phyloP scores from a whole-genome alignment of 2,113 vertebrate genomes.

The Hydrochoerus hydrochaeris region DNA sequence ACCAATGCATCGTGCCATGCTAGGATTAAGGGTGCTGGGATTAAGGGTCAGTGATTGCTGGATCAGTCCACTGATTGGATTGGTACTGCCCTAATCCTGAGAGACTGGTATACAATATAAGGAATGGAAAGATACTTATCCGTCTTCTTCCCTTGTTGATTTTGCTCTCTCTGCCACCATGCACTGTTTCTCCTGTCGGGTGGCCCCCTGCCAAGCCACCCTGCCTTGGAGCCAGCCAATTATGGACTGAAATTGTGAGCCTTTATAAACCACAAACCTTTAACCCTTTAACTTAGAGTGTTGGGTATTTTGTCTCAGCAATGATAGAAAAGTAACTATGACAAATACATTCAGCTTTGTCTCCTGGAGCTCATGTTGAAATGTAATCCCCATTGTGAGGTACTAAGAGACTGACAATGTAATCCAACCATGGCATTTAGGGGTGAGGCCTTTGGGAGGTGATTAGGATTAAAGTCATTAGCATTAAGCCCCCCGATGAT shows the following conservation, averaged over 20 bases:
- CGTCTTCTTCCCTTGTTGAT: neutral
- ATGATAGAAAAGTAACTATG: neutral
- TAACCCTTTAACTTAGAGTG: neutral
- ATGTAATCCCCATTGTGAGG: neutral
- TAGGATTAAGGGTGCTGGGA: neutral
- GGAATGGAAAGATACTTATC: neutral
- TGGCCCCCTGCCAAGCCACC: neutral
- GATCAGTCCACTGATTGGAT: neutral
- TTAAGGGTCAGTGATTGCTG: neutral
- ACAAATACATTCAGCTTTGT: neutral
- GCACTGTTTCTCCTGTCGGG: neutral
- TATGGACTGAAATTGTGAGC: neutral
- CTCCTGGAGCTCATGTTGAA: neutral
- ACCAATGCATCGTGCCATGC: neutral
- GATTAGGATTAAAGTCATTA: neutral
- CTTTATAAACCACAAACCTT: neutral
- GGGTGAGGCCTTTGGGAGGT: neutral
- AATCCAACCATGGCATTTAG: neutral
- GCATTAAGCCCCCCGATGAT: neutral
- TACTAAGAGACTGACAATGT: neutral
- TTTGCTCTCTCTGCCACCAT: neutral
- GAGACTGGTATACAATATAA: neutral
- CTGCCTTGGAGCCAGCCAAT: neutral
- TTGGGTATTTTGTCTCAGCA: neutral
- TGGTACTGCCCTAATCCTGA: neutral